A percentile compares a stretch with the other conserved stretches of the same genome.
Conservation (phyloP, 2,113 vertebrate genomes). For the Anolis sagrei region DNA sequence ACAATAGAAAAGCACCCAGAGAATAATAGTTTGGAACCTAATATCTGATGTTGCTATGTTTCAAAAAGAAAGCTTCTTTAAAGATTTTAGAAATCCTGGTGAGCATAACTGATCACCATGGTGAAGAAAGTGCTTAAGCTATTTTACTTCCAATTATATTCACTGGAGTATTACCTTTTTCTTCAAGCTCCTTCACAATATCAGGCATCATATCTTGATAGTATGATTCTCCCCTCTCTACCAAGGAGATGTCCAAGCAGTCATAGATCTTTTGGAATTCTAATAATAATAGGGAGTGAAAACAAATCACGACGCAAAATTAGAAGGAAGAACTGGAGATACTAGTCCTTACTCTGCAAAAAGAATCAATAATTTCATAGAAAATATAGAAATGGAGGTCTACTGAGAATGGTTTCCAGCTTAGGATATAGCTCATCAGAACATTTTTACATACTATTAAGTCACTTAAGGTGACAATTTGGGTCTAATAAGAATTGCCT, state of each 20-base stretch:
- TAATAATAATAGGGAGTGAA: constrained; percentile 64
- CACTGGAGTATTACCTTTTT: constrained; percentile 76
- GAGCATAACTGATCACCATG: no score
- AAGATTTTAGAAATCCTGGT: not conserved
- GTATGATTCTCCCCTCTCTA: constrained; percentile 92
- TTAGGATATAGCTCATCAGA: not conserved
- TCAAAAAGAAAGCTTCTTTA: not conserved
- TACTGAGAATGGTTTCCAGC: not conserved
- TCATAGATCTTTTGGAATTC: constrained; percentile 95
- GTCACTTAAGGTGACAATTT: not conserved
- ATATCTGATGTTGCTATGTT: not conserved
- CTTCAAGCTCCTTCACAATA: constrained; percentile 89
- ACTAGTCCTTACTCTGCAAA: not conserved
- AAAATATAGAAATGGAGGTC: not conserved
- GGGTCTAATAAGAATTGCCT: not conserved
- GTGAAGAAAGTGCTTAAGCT: not conserved
- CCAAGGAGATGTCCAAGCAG: constrained; percentile 84
- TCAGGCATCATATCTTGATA: constrained; percentile 91
- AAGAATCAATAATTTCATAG: not conserved
- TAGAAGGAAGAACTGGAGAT: not conserved
- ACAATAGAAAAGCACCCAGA: not conserved
- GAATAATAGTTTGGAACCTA: not conserved
- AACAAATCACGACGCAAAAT: constrained; percentile 13
- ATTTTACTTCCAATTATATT: fast-evolving
- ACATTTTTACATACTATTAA: not conserved